These are phyloP conservation scores for Stictonetta naevosa DNA, from an alignment of 2,113 vertebrate genomes.

Conservation along the genomic window DNA sequence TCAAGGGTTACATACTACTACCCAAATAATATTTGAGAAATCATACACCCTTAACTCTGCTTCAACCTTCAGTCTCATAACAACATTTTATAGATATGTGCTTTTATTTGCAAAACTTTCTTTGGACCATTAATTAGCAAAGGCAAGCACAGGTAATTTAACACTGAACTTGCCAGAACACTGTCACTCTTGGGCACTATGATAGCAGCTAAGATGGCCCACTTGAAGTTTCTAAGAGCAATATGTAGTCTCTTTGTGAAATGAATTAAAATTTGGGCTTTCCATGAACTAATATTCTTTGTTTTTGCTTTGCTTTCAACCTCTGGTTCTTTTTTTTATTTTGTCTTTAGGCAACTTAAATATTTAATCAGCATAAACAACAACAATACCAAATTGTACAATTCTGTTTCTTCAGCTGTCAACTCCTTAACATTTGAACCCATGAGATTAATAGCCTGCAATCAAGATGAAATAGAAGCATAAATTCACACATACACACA, in stretches of 20 bases:
- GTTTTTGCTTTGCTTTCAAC: neutral
- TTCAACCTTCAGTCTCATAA: neutral
- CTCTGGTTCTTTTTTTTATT: neutral
- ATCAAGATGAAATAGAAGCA: neutral
- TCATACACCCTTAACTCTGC: neutral
- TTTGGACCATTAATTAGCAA: neutral
- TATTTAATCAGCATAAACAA: conserved; percentile 35
- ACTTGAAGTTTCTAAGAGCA: neutral
- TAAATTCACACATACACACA: neutral
- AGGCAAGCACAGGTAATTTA: neutral
- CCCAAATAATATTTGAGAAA: neutral
- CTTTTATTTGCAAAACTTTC: neutral
- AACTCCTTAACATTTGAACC: neutral
- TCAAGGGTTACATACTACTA: neutral
- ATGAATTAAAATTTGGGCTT: neutral
- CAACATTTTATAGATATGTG: neutral
- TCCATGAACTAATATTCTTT: neutral
- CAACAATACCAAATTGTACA: neutral
- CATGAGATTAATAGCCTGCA: neutral
- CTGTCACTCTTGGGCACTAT: too few species aligned
- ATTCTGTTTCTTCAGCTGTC: neutral
- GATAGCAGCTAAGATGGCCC: neutral
- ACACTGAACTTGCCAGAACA: neutral
- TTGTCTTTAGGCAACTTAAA: conserved; percentile 22
- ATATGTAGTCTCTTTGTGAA: rapidly evolving